phyloP scores from a whole-genome alignment of 2,888 invertebrate species.

The Chironomus tentans region DNA sequence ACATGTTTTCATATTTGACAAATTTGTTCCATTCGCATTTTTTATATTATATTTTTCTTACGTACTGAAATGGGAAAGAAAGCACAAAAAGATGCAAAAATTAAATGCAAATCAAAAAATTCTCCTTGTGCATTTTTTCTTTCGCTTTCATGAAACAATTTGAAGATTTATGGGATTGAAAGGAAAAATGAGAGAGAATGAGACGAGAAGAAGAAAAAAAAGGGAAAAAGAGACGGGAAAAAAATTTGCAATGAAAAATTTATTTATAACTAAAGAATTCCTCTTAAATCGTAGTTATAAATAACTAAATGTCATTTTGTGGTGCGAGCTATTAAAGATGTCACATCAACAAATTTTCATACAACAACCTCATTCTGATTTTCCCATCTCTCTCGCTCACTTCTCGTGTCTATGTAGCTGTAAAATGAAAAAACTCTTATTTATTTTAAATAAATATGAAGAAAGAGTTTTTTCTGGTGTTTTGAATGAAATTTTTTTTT shows the following conservation, averaged over 20 bases:
- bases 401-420: neutral
- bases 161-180: neutral
- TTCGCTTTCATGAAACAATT: neutral
- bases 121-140: neutral
- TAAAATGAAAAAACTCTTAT: neutral
- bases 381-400: too few relatives aligned
- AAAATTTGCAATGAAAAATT: conserved; percentile 6
- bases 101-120: neutral
- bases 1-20: neutral
- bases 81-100: neutral
- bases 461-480: neutral
- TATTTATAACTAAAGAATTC: neutral
- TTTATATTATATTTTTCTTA: too few relatives aligned
- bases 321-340: conserved; percentile 2
- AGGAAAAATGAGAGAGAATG: neutral
- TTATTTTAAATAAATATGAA: too few relatives aligned
- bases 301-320: conserved; percentile 7
- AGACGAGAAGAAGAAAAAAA: neutral
- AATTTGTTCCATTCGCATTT: neutral
- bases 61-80: neutral
- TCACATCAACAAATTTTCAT: conserved; percentile 3
- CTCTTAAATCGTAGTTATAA: conserved; percentile 7
- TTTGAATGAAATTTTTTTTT: neutral
- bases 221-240: neutral
- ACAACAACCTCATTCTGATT: neutral